Conservation (phyloP, 1,140 invertebrate genomes). For the Platorchestia sp. region DNA sequence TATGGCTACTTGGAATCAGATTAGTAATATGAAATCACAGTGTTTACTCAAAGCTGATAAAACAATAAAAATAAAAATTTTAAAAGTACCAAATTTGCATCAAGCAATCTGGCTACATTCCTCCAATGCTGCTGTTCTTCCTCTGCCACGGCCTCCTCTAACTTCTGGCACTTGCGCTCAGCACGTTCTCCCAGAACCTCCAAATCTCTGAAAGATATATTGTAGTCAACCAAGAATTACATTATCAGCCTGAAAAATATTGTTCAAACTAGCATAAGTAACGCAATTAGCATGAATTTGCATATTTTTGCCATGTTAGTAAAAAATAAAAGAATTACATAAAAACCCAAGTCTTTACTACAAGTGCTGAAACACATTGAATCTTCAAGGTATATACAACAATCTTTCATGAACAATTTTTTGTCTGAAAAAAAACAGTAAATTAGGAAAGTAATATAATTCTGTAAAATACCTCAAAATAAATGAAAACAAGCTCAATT, state of each 20-base stretch:
- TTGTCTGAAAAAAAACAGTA: background rate
- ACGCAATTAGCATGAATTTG: too few relatives aligned
- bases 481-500: too few relatives aligned
- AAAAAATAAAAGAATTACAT: background rate
- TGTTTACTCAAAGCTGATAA: background rate
- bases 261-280: too few relatives aligned
- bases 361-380: background rate
- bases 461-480: background rate
- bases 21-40: background rate
- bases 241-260: too few relatives aligned
- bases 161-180: conserved; percentile 87
- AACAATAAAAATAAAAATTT: background rate
- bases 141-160: conserved; percentile 86
- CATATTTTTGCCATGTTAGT: background rate
- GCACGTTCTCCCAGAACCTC: conserved; percentile 86
- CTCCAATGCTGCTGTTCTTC: conserved; percentile 88
- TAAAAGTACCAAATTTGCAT: conserved; percentile 83
- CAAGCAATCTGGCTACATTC: conserved; percentile 86
- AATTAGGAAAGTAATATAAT: background rate
- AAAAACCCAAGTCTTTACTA: background rate
- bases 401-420: background rate
- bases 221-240: too few relatives aligned
- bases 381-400: background rate
- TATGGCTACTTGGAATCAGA: background rate
- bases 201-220: conserved; percentile 74